Conservation (phyloP, 2,797 vertebrate genomes). For the Ataeniobius toweri region DNA sequence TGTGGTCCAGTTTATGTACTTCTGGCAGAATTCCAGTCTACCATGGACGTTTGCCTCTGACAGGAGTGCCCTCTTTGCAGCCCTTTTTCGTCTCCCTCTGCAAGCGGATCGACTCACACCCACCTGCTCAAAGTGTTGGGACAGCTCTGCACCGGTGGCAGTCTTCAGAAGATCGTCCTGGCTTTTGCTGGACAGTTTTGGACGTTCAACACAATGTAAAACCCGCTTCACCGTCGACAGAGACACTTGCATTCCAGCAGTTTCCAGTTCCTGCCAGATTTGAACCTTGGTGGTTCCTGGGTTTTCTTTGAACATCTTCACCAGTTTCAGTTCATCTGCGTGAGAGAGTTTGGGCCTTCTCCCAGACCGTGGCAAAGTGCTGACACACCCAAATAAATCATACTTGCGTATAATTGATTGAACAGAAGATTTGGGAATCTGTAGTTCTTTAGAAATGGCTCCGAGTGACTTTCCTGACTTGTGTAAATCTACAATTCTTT, state of each 20-base stretch:
- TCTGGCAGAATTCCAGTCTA: slow-evolving; percentile 5
- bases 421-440: slow-evolving; percentile 5
- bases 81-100: neutral
- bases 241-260: slow-evolving; percentile 9
- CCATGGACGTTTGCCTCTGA: neutral
- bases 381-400: slow-evolving; percentile 2
- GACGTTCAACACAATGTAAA: slow-evolving; percentile 2
- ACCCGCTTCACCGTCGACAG: slow-evolving; percentile 5
- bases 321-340: slow-evolving; percentile 4
- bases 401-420: slow-evolving; percentile 8
- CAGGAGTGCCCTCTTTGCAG: neutral
- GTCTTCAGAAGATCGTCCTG: neutral
- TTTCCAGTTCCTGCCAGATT: slow-evolving; percentile 10
- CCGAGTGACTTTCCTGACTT: slow-evolving; percentile 2
- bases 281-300: slow-evolving; percentile 8
- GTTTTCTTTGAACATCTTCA: slow-evolving; percentile 10
- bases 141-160: neutral
- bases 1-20: neutral
- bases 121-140: neutral
- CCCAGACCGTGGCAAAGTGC: slow-evolving; percentile 5
- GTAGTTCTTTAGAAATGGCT: slow-evolving; percentile 6
- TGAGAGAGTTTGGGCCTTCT: slow-evolving; percentile 3
- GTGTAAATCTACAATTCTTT: slow-evolving; percentile 9
- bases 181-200: neutral
- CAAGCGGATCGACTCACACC: neutral